These are phyloP conservation scores for Rhinogobius similis DNA, from an alignment of 2,113 vertebrate species.

Conservation along the genomic window DNA sequence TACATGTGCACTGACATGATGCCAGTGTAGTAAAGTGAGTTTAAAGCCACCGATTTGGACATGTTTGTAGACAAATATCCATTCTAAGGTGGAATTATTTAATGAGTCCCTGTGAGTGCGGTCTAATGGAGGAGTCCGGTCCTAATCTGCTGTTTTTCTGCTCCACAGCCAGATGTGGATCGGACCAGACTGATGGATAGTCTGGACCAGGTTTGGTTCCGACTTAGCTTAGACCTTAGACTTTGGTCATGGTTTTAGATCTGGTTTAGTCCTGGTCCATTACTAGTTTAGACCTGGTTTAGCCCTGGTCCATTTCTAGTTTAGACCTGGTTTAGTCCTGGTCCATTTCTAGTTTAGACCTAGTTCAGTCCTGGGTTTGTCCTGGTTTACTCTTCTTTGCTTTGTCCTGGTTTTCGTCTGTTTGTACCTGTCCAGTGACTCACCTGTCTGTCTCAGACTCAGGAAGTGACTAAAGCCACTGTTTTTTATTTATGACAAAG, in stretches of 20 bases:
- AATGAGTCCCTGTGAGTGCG: neutral
- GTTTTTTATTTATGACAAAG: neutral
- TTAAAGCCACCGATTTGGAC: neutral
- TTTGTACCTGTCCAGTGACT: neutral
- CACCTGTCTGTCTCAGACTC: neutral
- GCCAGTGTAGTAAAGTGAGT: neutral
- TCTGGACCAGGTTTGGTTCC: neutral
- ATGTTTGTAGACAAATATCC: neutral
- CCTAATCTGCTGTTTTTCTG: slow-evolving; percentile 63
- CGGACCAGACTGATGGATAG: slow-evolving; percentile 5
- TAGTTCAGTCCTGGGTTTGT: neutral
- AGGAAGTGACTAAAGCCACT: neutral
- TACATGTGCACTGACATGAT: neutral
- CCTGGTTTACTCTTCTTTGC: neutral
- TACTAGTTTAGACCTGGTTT: neutral
- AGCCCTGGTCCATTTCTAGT: neutral
- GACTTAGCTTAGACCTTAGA: neutral
- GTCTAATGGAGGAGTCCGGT: slow-evolving; percentile 21
- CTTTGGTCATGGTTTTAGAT: neutral
- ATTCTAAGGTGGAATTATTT: neutral
- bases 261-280: neutral
- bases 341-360: neutral
- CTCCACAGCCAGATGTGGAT: slow-evolving; percentile 64
- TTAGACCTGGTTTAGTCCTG: neutral
- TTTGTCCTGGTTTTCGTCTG: neutral